Base-by-base conservation (phyloP, 64 coral and sea anemone species). In the Orbicella faveolata region DNA sequence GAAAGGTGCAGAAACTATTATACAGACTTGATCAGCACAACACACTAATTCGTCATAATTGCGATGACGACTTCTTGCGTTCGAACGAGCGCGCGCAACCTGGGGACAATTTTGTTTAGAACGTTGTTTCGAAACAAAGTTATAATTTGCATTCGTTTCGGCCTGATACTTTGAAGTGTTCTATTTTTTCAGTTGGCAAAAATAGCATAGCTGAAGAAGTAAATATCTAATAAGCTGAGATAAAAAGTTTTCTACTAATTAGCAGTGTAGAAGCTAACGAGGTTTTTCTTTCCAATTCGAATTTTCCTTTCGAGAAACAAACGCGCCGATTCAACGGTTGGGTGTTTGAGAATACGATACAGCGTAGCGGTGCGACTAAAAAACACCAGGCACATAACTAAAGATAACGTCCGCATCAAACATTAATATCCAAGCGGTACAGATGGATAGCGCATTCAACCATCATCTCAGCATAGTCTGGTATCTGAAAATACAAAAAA, bases 401-500 rank as follows among this genome's bases (percentile, higher is more conserved):
- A 39, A 79, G 52, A 36, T 79, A n/a, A 79, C 30, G 37, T 79
- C 23, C 52, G 14, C 30, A 9, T 18, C 36, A 79, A 12, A 23
- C 9, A 3, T 20, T 30, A 39, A 16, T 17, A 15, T 36, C 16
- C 25, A 61, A 8, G 21, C 5, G 13, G 73, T 79, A 2, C 30
- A 30, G 21, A 51, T 10, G 23, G 62, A 57, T 52, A 21, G 26
- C 66, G 6, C 52, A 16, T 21, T 54, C 23, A 64, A 63, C 2
- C 17, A 76, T 88, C 83, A 94, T 57, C 88, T 86, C 54, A 80
- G 89, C 83, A 94, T 94, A 44, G 93, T 90, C 34, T 91, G 93
- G 68, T 90, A 76, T 78, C 93, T 94, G 76, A 61, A 85, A 73
- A 67, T 57, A 41, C 3, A 86, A 34, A 78, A 70, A 64, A 52